Conservation (phyloP, 1,140 invertebrate genomes). For the Eurosta solidaginis region DNA sequence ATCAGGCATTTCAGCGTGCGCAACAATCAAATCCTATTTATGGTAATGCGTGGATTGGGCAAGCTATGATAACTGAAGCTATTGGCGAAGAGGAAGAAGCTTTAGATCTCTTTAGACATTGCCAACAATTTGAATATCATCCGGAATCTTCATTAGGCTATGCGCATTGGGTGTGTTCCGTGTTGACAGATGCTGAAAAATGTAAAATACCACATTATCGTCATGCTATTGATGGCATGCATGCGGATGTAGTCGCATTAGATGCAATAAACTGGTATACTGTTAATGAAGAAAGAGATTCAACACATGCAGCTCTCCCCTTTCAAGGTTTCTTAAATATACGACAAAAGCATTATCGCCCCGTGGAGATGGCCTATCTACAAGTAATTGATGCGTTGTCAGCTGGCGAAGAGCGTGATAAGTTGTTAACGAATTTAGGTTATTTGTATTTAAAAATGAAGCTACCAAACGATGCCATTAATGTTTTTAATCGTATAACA, state of each 20-base stretch:
- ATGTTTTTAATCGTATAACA: constrained; percentile 68
- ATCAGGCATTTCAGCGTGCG: constrained; percentile 82
- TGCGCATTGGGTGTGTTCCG: constrained; percentile 79
- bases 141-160: constrained; percentile 77
- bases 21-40: constrained; percentile 83
- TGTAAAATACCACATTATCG: constrained; percentile 64
- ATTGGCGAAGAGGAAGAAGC: constrained; percentile 73
- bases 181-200: constrained; percentile 64
- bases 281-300: constrained; percentile 64
- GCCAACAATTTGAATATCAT: constrained; percentile 78
- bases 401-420: constrained; percentile 64
- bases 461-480: constrained; percentile 69
- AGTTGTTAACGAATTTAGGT: constrained; percentile 70
- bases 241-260: constrained; percentile 74
- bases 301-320: constrained; percentile 69
- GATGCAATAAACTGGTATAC: constrained; percentile 76
- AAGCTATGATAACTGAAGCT: constrained; percentile 82
- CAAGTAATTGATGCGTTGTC: constrained; percentile 65
- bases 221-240: constrained; percentile 79
- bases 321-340: constrained; percentile 79
- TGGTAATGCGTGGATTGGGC: constrained; percentile 84
- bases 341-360: constrained; percentile 69
- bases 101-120: constrained; percentile 87
- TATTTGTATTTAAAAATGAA: constrained; percentile 67
- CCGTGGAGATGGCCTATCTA: constrained; percentile 69